phyloP scores from a whole-genome alignment of 2,797 vertebrate genomes.

The Austrolebias charrua region DNA sequence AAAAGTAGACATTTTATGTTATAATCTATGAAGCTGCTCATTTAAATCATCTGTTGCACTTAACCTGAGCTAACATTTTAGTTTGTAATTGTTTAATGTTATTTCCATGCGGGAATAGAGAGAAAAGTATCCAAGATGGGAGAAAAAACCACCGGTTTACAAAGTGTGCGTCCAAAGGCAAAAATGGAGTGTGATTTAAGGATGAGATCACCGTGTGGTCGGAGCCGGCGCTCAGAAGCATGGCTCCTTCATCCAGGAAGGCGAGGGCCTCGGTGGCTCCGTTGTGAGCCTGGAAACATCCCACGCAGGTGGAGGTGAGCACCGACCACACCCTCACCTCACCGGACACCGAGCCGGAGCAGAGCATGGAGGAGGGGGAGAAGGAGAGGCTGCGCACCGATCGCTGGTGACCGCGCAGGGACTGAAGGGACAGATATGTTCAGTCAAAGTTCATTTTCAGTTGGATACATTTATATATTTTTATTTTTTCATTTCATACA shows the following conservation, averaged over 20 bases:
- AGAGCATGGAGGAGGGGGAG: constrained; percentile 75
- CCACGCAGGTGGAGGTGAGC: constrained; percentile 75
- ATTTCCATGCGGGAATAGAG: too few relatives aligned
- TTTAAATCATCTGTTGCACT: too few relatives aligned
- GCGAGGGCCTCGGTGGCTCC: constrained; percentile 72
- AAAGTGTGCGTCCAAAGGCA: background rate
- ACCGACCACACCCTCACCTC: constrained; percentile 87
- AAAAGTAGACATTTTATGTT: background rate
- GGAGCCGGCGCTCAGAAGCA: constrained; percentile 82
- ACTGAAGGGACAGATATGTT: constrained; percentile 58
- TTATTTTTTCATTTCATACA: too few relatives aligned
- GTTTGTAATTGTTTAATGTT: too few relatives aligned
- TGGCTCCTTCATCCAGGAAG: constrained; percentile 76
- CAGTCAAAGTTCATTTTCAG: too few relatives aligned
- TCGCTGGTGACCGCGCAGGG: constrained; percentile 71
- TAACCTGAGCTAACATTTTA: too few relatives aligned
- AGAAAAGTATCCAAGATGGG: too few relatives aligned
- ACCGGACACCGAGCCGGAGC: constrained; percentile 80
- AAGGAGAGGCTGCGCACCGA: constrained; percentile 84
- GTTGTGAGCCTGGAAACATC: constrained; percentile 81
- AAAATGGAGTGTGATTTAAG: fast-evolving
- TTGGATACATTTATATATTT: too few relatives aligned
- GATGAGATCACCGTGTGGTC: constrained; percentile 79
- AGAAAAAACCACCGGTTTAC: background rate
- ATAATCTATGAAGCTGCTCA: too few relatives aligned